Conservation (phyloP, 2,888 invertebrate genomes). For the Cataglyphis albicans region DNA sequence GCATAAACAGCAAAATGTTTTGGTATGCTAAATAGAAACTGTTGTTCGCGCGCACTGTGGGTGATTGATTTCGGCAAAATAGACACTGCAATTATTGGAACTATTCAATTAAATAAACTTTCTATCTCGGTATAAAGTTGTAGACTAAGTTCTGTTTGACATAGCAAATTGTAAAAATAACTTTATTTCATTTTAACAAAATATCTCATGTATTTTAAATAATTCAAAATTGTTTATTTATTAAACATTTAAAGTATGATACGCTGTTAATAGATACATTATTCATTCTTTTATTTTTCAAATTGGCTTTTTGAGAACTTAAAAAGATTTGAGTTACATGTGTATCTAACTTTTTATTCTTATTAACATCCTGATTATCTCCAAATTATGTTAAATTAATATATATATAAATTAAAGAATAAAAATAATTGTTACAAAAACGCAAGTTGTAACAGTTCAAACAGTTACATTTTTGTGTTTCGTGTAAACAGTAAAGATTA, state of each 20-base stretch:
- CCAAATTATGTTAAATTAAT: background rate
- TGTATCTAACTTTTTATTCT: background rate
- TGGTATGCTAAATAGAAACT: slow-evolving; percentile 66
- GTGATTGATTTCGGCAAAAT: slow-evolving; percentile 62
- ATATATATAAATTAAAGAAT: background rate
- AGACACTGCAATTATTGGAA: slow-evolving; percentile 50
- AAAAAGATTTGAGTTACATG: background rate
- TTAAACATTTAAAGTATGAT: slow-evolving; percentile 5
- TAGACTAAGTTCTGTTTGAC: background rate
- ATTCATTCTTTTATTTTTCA: slow-evolving; percentile 2
- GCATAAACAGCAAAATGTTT: slow-evolving; percentile 64
- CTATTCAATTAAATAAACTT: slow-evolving; percentile 55
- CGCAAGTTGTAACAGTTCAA: background rate
- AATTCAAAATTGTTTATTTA: background rate
- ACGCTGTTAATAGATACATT: background rate
- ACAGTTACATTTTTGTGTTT: background rate
- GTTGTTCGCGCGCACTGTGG: slow-evolving; percentile 39
- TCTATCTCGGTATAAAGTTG: background rate
- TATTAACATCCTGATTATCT: background rate
- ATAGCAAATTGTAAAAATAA: background rate
- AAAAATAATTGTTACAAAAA: slow-evolving; percentile 2
- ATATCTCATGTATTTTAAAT: background rate
- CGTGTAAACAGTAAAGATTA: background rate
- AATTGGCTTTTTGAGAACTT: background rate
- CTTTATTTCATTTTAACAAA: background rate